A percentile compares a stretch with the other conserved stretches of the same genome.
phyloP scores from a whole-genome alignment of 2,888 invertebrate species.

The Pheosia gnoma region DNA sequence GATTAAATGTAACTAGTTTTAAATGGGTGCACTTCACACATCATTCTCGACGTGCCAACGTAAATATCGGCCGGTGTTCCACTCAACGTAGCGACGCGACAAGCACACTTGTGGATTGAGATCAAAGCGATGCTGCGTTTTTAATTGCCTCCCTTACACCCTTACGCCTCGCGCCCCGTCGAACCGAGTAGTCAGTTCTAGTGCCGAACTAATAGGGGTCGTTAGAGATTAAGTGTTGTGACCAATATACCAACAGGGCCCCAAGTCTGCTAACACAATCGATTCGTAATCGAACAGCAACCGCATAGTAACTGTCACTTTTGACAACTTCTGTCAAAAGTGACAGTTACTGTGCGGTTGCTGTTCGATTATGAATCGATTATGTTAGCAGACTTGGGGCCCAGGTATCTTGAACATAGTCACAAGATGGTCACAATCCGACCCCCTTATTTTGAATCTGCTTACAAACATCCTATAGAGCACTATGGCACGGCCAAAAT shows the following conservation, averaged over 20 bases:
- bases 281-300: too few relatives aligned
- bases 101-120: conserved; percentile 38
- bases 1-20: neutral
- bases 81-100: conserved; percentile 35
- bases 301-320: too few relatives aligned
- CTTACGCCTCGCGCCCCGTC: conserved; percentile 46
- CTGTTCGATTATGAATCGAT: too few relatives aligned
- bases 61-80: conserved; percentile 28
- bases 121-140: conserved; percentile 62
- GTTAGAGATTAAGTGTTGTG: conserved; percentile 15
- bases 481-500: too few relatives aligned
- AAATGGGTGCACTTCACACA: neutral
- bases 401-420: too few relatives aligned
- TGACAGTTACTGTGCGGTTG: too few relatives aligned
- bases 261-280: too few relatives aligned
- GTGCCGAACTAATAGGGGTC: conserved; percentile 21
- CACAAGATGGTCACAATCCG: too few relatives aligned
- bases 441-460: too few relatives aligned
- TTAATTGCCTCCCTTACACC: conserved; percentile 60
- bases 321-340: too few relatives aligned
- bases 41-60: neutral
- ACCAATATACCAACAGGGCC: conserved; percentile 6
- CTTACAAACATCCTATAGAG: too few relatives aligned
- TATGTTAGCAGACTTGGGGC: too few relatives aligned
- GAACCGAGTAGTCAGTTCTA: conserved; percentile 15